phyloP scores from a whole-genome alignment of 2,888 invertebrate genomes.

The Dendrolimus houi region DNA sequence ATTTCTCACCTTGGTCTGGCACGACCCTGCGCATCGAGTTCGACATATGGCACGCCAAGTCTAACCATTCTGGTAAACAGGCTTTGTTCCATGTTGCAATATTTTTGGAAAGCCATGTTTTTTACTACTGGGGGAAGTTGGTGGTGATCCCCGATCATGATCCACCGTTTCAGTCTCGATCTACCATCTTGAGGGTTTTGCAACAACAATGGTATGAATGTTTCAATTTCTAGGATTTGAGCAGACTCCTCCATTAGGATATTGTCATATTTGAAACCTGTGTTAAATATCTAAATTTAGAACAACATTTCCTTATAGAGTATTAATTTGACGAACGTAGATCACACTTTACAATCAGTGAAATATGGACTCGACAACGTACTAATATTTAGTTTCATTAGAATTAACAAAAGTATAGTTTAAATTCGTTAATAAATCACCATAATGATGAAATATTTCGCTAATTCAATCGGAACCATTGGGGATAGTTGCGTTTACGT shows the following conservation, averaged over 20 bases:
- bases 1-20: slow-evolving; percentile 84
- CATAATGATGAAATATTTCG: too few species aligned
- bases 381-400: too few species aligned
- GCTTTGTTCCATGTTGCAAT: slow-evolving; percentile 99
- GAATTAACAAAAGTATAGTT: too few species aligned
- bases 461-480: too few species aligned
- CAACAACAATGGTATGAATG: slow-evolving; percentile 98
- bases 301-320: too few species aligned
- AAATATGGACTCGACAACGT: too few species aligned
- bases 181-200: slow-evolving; percentile 98
- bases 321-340: too few species aligned
- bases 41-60: slow-evolving; percentile 97
- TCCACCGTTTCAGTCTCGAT: slow-evolving; percentile 98
- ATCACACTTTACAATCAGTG: too few species aligned
- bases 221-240: slow-evolving; percentile 99
- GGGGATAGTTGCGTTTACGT: too few species aligned
- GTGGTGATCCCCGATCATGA: slow-evolving; percentile 99
- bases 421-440: too few species aligned
- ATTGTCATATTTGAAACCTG: slow-evolving; percentile 97
- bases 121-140: slow-evolving; percentile 99
- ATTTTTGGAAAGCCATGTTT: slow-evolving; percentile 99
- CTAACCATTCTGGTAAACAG: slow-evolving; percentile 97
- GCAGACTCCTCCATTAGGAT: slow-evolving; percentile 99
- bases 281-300: background rate
- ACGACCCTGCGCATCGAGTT: slow-evolving; percentile 98